Evolutionary conservation across 2,113 vertebrate species (phyloP).

Genomic region (Piaya cayana): DNA sequence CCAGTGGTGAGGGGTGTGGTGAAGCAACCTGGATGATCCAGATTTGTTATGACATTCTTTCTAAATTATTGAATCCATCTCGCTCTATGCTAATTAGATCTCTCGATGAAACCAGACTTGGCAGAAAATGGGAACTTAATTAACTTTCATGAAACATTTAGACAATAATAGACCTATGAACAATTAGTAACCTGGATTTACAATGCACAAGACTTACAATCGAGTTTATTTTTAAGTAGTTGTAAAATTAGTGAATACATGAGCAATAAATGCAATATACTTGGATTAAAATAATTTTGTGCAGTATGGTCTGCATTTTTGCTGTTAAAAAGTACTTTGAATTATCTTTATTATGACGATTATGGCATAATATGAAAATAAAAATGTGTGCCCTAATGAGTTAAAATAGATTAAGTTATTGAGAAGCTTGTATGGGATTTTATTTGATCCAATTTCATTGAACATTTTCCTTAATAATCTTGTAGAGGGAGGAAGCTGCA

Average conservation of each 20-base stretch:
- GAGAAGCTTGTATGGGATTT: conserved; percentile 19
- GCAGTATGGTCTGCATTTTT: neutral
- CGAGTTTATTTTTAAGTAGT: neutral
- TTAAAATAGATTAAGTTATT: conserved; percentile 37
- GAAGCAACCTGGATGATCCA: neutral
- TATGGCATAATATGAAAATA: neutral
- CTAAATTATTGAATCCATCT: conserved; percentile 36
- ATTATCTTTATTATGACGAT: conserved; percentile 8
- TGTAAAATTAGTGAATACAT: conserved; percentile 15
- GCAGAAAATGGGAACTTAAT: conserved; percentile 42
- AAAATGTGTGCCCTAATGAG: neutral
- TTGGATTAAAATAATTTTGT: conserved; percentile 5
- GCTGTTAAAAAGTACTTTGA: conserved; percentile 2
- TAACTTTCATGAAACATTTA: conserved; percentile 47
- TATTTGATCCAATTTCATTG: conserved; percentile 38
- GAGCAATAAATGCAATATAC: neutral
- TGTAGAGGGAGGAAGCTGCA: neutral
- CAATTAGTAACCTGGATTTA: conserved; percentile 33
- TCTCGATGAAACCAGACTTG: conserved; percentile 40
- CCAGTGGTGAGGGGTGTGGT: neutral
- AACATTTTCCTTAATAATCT: neutral
- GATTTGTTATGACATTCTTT: conserved; percentile 34
- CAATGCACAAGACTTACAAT: neutral
- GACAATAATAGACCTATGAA: conserved; percentile 41
- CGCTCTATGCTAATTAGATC: conserved; percentile 42